Conservation (phyloP, 2,797 vertebrate species). For the Anas acuta region DNA sequence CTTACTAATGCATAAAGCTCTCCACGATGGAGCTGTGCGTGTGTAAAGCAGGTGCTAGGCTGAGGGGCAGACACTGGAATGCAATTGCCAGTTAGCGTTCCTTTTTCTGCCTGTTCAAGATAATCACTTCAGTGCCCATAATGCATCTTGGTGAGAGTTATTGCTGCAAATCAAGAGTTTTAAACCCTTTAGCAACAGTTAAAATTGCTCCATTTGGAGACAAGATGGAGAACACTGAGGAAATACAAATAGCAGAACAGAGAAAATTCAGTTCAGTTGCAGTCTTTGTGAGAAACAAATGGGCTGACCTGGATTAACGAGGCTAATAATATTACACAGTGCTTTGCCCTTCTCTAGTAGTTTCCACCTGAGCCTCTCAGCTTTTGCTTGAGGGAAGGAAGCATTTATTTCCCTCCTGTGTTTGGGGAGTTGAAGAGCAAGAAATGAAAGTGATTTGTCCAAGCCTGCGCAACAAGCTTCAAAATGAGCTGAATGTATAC, state of each 20-base stretch:
- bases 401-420: not conserved
- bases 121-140: not conserved
- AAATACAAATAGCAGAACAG: slow-evolving; percentile 39
- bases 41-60: slow-evolving; percentile 27
- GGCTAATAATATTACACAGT: slow-evolving; percentile 12
- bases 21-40: slow-evolving; percentile 3
- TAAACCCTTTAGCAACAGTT: slow-evolving; percentile 30
- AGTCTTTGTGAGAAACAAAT: slow-evolving; percentile 39
- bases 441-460: slow-evolving; percentile 18
- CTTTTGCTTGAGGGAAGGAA: not conserved
- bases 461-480: not conserved
- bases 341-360: not conserved
- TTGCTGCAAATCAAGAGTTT: slow-evolving; percentile 43
- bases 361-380: not conserved
- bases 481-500: not conserved
- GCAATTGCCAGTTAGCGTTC: not conserved
- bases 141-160: slow-evolving; percentile 26
- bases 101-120: not conserved
- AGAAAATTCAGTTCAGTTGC: slow-evolving; percentile 3
- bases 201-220: slow-evolving; percentile 9
- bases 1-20: slow-evolving; percentile 44
- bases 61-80: slow-evolving; percentile 19
- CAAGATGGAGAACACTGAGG: not conserved
- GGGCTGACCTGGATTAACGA: slow-evolving; percentile 4
- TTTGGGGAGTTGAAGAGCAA: not conserved